Conservation (phyloP, 1,140 invertebrate species). For the Portunus trituberculatus region DNA sequence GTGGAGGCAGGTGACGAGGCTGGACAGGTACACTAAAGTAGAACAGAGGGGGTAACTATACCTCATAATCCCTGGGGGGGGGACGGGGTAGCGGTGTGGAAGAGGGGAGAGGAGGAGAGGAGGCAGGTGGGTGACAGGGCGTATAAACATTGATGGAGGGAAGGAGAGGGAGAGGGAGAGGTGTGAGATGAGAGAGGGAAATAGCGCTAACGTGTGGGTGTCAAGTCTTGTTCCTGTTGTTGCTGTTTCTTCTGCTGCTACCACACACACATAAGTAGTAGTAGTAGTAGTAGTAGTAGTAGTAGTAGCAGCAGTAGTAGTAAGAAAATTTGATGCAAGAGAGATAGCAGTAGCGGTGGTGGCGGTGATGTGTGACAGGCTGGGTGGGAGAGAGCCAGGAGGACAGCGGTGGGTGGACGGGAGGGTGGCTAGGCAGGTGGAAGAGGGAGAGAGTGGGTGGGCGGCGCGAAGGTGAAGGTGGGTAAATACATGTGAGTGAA, state of each 20-base stretch:
- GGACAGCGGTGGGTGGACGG: neutral
- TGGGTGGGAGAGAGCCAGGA: neutral
- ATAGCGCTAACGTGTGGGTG: neutral
- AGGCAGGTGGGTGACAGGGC: neutral
- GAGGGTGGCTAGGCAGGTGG: neutral
- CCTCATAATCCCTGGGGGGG: neutral
- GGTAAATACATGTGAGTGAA: conserved; percentile 23
- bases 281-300: conserved; percentile 1
- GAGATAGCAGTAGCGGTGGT: neutral
- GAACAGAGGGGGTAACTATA: conserved; percentile 21
- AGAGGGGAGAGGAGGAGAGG: neutral
- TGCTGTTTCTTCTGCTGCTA: too few species aligned
- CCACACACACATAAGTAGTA: too few species aligned
- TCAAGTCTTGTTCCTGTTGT: neutral
- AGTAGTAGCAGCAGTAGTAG: conserved; percentile 10
- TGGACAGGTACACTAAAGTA: neutral
- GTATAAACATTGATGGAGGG: neutral
- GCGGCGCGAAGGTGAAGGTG: neutral
- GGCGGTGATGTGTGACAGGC: neutral
- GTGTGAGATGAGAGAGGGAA: neutral
- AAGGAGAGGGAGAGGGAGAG: neutral
- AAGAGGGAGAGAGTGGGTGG: neutral
- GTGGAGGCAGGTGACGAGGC: neutral
- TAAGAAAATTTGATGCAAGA: neutral
- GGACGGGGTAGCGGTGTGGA: neutral